Conservation (phyloP, 2,797 vertebrate species). For the Balearica regulorum region DNA sequence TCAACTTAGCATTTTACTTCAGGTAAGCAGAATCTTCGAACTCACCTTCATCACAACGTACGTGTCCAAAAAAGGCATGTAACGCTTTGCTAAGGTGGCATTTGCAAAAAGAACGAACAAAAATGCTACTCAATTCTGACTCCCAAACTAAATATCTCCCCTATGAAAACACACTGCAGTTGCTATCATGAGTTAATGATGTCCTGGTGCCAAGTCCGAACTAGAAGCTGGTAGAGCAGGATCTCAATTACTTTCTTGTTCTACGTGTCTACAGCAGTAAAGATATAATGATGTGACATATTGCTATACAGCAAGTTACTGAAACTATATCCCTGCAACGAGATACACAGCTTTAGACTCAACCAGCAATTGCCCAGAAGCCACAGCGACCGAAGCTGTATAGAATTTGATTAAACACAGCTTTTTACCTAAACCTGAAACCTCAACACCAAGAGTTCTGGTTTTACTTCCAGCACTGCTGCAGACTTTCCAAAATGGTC, state of each 20-base stretch:
- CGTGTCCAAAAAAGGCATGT: accelerated
- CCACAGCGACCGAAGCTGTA: neutral
- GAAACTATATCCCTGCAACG: neutral
- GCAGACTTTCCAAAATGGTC: neutral
- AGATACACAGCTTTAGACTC: neutral
- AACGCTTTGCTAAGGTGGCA: neutral
- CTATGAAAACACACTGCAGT: neutral
- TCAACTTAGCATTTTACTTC: neutral
- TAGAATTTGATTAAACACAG: neutral
- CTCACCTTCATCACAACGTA: neutral
- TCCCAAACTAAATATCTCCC: neutral
- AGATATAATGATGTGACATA: neutral
- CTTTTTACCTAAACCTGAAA: neutral
- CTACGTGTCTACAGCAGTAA: neutral
- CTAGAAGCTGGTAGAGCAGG: neutral
- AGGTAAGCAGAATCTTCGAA: neutral
- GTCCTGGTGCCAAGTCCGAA: neutral
- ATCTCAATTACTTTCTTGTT: neutral
- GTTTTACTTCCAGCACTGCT: neutral
- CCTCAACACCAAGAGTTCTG: neutral
- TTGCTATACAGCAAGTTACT: neutral
- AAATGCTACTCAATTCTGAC: neutral
- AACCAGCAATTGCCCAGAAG: neutral
- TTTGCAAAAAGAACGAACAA: neutral
- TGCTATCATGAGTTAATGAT: neutral